Percentiles rank a stretch among this genome's conserved stretches.
Conservation (phyloP, 2,888 invertebrate species). For the Ellobium chinense region DNA sequence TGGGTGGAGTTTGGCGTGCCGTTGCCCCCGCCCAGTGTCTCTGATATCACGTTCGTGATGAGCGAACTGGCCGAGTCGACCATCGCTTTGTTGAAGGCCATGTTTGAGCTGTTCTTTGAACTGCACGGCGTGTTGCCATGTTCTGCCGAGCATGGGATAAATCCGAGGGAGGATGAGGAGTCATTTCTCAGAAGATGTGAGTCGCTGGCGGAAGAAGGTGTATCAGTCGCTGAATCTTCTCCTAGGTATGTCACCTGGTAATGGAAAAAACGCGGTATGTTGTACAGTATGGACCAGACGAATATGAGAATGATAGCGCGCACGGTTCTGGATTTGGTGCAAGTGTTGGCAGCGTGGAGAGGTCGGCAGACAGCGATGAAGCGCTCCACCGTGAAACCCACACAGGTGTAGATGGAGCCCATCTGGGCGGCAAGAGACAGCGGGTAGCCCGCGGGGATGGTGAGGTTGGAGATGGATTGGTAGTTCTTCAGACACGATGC, state of each 20-base stretch:
- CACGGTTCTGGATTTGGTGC: slow-evolving; percentile 92
- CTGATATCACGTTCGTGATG: background rate
- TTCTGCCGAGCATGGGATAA: background rate
- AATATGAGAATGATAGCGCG: slow-evolving; percentile 91
- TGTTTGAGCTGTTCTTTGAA: background rate
- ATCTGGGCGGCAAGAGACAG: slow-evolving; percentile 93
- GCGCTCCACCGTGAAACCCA: slow-evolving; percentile 87
- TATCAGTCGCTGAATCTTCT: slow-evolving; percentile 28
- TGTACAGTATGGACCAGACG: slow-evolving; percentile 90
- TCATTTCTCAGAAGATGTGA: background rate
- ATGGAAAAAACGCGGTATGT: slow-evolving; percentile 85
- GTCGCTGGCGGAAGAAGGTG: no score
- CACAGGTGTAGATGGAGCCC: slow-evolving; percentile 92
- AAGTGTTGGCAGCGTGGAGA: slow-evolving; percentile 91
- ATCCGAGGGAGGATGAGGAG: background rate
- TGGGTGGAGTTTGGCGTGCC: background rate
- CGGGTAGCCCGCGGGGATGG: slow-evolving; percentile 88
- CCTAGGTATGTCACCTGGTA: slow-evolving; percentile 65
- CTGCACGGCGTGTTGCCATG: background rate
- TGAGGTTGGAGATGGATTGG: slow-evolving; percentile 86
- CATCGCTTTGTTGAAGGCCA: background rate
- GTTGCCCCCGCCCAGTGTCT: background rate
- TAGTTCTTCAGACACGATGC: slow-evolving; percentile 90
- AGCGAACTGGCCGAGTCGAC: background rate
- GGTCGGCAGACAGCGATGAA: slow-evolving; percentile 91